A percentile compares a stretch with the other conserved stretches of the same genome.
phyloP scores from a whole-genome alignment of 2,888 invertebrate genomes.

The Xestia rhomboidea region DNA sequence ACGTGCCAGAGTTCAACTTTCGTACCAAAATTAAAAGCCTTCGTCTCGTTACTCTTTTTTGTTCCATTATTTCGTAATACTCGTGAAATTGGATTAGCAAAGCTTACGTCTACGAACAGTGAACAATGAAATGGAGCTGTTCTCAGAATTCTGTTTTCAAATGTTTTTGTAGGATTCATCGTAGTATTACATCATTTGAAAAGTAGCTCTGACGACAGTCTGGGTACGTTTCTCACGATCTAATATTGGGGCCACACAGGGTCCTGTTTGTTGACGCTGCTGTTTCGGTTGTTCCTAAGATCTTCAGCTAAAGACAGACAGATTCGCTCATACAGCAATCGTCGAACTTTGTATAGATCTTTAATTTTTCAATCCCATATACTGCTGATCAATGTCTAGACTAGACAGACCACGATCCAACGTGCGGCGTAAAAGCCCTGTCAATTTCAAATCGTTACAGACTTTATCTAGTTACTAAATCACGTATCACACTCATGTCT shows the following conservation, averaged over 20 bases:
- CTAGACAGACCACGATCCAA: neutral
- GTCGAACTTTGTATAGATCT: neutral
- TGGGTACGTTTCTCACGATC: slow-evolving; percentile 9
- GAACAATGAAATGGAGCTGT: slow-evolving; percentile 32
- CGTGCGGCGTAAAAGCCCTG: neutral
- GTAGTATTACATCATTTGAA: slow-evolving; percentile 27
- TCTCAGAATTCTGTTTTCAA: slow-evolving; percentile 22
- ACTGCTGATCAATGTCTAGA: neutral
- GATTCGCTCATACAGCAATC: neutral
- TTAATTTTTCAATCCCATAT: neutral
- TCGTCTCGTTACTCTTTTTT: slow-evolving; percentile 33
- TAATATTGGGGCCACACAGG: neutral
- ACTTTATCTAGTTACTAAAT: no score
- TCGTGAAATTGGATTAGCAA: slow-evolving; percentile 50
- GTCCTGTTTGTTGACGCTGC: neutral
- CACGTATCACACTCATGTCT: no score
- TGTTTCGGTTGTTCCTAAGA: neutral
- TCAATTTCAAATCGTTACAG: neutral
- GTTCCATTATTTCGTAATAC: slow-evolving; percentile 39
- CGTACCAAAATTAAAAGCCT: slow-evolving; percentile 33
- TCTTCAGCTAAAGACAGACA: no score
- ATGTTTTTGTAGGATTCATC: slow-evolving; percentile 9
- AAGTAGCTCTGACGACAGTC: neutral
- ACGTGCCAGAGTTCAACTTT: slow-evolving; percentile 46
- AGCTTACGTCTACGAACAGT: slow-evolving; percentile 36